These are phyloP conservation scores for Carassius gibelio DNA, from an alignment of 2,113 vertebrate genomes.

Conservation along the genomic window DNA sequence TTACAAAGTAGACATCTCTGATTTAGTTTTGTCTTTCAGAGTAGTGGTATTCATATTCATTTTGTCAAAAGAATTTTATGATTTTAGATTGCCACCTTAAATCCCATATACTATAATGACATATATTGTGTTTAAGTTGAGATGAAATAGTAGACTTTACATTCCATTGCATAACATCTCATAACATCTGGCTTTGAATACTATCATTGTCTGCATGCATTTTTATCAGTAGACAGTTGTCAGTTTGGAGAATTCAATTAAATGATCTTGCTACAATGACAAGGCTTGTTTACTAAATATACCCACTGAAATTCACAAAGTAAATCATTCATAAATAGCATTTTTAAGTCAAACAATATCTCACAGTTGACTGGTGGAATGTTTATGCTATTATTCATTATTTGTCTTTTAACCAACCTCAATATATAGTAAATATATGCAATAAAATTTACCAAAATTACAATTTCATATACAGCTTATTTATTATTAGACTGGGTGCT, in stretches of 20 bases:
- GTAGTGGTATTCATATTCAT: neutral
- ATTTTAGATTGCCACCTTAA: neutral
- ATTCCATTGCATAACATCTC: neutral
- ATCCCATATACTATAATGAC: neutral
- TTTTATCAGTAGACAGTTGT: neutral
- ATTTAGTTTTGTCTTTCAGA: neutral
- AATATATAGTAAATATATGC: neutral
- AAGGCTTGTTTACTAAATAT: neutral
- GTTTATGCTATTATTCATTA: neutral
- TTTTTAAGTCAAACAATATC: neutral
- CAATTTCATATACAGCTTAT: neutral
- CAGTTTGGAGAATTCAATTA: neutral
- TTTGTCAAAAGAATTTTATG: neutral
- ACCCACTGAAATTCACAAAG: neutral
- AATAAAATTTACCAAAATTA: neutral
- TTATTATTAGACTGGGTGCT: neutral
- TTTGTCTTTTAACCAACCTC: neutral
- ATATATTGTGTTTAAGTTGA: neutral
- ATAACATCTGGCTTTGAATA: neutral
- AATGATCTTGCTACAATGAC: neutral
- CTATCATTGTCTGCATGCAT: neutral
- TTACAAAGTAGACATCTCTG: neutral
- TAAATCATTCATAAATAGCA: neutral
- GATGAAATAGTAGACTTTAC: neutral
- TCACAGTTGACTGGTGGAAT: neutral